Percentiles rank a stretch among this genome's conserved stretches.
Conservation (phyloP, 2,797 vertebrate species). For the Gephyroberyx darwinii region DNA sequence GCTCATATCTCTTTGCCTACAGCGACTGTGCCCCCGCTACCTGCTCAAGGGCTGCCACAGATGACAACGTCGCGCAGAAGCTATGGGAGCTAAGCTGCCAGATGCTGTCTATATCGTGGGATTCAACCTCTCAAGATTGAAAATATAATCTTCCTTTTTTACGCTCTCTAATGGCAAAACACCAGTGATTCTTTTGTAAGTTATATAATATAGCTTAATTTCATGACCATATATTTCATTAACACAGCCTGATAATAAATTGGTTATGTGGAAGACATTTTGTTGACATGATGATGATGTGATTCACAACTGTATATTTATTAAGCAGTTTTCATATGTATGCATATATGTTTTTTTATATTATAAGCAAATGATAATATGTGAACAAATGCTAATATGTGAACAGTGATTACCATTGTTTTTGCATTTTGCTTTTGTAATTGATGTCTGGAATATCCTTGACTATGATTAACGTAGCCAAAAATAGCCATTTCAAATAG, state of each 20-base stretch:
- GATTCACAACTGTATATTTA: not conserved
- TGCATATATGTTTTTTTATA: not conserved
- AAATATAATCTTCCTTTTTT: not conserved
- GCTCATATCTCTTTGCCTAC: conserved; percentile 18
- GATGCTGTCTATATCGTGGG: conserved; percentile 77
- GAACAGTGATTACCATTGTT: too few species aligned
- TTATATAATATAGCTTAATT: not conserved
- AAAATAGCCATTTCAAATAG: not conserved
- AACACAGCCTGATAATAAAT: not conserved
- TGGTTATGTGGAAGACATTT: not conserved
- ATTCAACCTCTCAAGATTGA: conserved; percentile 44
- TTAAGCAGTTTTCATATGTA: not conserved
- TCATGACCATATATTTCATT: too few species aligned
- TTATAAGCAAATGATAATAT: too few species aligned
- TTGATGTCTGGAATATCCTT: too few species aligned
- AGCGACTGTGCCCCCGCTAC: conserved; percentile 80
- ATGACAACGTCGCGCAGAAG: conserved; percentile 75
- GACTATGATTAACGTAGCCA: too few species aligned
- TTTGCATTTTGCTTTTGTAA: not conserved
- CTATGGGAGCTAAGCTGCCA: conserved; percentile 82
- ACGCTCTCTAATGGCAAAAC: not conserved
- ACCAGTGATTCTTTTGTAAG: not conserved
- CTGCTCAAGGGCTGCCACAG: conserved; percentile 66
- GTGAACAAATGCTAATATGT: too few species aligned
- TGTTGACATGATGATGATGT: not conserved